Conservation (phyloP, 2,888 invertebrate genomes). For the Bugulina stolonifera region DNA sequence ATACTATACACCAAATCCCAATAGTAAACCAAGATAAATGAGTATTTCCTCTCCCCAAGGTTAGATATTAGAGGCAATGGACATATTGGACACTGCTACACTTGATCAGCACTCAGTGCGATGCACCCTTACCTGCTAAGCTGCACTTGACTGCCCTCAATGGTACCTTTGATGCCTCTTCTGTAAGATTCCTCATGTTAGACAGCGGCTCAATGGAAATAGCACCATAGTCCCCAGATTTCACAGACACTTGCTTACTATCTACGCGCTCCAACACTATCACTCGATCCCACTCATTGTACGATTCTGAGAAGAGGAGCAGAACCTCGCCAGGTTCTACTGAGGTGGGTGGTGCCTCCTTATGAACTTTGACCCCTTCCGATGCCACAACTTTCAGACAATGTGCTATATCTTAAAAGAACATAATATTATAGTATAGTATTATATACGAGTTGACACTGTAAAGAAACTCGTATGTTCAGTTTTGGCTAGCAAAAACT, state of each 20-base stretch:
- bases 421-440: no score
- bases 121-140: not conserved
- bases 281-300: conserved; percentile 11
- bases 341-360: not conserved
- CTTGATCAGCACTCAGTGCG: no score
- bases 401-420: not conserved
- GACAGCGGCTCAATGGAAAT: not conserved
- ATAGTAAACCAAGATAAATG: no score
- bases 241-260: not conserved
- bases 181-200: not conserved
- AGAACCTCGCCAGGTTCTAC: not conserved
- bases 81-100: no score
- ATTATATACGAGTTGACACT: no score
- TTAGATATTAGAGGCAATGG: no score
- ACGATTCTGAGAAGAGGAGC: not conserved
- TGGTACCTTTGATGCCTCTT: not conserved
- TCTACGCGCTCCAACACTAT: not conserved
- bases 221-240: not conserved
- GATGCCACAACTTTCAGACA: not conserved
- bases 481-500: no score
- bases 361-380: not conserved
- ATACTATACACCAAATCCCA: no score
- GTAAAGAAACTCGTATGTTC: no score
- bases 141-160: not conserved
- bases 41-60: no score